Evolutionary conservation across 2,113 vertebrate species (phyloP).

Genomic region (Felis chaus): DNA sequence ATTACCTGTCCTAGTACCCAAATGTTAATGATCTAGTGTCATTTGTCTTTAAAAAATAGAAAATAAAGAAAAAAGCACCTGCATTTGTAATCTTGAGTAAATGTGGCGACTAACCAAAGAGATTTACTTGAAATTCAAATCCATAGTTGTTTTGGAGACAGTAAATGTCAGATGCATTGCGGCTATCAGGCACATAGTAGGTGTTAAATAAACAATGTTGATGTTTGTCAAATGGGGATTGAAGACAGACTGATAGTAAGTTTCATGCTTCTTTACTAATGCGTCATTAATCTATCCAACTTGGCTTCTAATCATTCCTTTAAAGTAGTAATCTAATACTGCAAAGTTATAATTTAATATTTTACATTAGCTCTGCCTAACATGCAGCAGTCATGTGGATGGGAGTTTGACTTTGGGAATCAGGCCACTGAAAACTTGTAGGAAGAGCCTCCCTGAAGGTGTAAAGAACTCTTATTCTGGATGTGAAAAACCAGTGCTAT

Average conservation of each 20-base stretch:
- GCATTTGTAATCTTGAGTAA: constrained; percentile 31
- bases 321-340: background rate
- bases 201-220: background rate
- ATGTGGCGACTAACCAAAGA: background rate
- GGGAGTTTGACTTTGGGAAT: background rate
- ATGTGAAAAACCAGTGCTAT: background rate
- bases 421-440: background rate
- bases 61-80: constrained; percentile 44
- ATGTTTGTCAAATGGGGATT: background rate
- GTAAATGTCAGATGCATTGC: background rate
- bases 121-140: constrained; percentile 25
- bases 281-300: constrained; percentile 1
- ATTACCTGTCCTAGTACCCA: background rate
- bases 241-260: background rate
- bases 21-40: background rate
- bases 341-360: background rate
- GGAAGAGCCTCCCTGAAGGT: background rate
- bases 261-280: background rate
- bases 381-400: background rate
- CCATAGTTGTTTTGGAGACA: background rate
- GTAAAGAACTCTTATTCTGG: constrained; percentile 1
- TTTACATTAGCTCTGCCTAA: background rate
- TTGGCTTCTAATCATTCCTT: background rate
- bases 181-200: background rate
- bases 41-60: constrained; percentile 20